Conservation (phyloP, 2,113 vertebrate species). For the Stercorarius parasiticus region DNA sequence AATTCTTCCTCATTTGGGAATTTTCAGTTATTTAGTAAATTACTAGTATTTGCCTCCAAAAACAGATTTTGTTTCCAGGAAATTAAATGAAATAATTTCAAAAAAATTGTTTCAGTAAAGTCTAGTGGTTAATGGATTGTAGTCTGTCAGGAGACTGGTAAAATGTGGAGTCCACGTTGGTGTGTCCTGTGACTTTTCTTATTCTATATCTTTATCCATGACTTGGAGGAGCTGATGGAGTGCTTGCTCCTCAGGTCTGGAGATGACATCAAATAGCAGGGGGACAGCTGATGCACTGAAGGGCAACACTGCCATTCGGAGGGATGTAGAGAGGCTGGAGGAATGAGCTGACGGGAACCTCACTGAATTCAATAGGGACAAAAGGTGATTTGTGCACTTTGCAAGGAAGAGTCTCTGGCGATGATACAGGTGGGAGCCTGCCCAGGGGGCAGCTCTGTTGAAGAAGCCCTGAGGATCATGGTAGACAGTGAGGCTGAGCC, state of each 20-base stretch:
- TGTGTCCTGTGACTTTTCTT: neutral
- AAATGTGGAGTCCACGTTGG: neutral
- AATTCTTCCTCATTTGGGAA: neutral
- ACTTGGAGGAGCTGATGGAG: neutral
- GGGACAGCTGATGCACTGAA: neutral
- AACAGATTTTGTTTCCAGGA: neutral
- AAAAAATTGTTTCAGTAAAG: neutral
- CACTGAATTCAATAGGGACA: neutral
- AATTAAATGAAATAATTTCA: fast-evolving
- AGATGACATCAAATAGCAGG: neutral
- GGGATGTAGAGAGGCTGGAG: neutral
- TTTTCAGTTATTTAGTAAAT: neutral
- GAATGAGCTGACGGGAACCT: neutral
- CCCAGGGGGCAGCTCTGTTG: neutral
- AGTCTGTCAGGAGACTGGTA: neutral
- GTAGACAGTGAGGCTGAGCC: neutral
- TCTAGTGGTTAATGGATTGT: neutral
- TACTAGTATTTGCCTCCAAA: neutral
- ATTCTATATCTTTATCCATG: no score
- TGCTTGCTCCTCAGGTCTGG: neutral
- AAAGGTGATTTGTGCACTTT: fast-evolving
- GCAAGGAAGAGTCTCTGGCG: neutral
- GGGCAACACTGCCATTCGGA: neutral
- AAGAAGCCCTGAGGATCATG: neutral
- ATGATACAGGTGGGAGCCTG: neutral